Conservation (phyloP, 2,113 vertebrate genomes). For the Daboia siamensis region DNA sequence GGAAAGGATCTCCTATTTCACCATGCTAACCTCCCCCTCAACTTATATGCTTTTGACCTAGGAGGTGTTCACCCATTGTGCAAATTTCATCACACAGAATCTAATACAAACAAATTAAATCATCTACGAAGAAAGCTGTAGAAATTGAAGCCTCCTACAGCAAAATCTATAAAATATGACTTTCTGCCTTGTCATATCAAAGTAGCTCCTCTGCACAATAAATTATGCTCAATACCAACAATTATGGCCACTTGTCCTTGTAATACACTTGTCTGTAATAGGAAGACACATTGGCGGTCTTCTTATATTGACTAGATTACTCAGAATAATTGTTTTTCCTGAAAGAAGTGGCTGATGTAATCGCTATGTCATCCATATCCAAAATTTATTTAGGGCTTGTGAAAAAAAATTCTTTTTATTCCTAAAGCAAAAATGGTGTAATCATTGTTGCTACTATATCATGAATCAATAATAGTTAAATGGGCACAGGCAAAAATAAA, state of each 20-base stretch:
- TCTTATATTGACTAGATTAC: background rate
- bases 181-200: background rate
- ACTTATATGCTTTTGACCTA: background rate
- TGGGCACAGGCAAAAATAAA: background rate
- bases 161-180: background rate
- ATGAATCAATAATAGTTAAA: background rate
- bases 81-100: background rate
- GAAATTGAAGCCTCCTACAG: background rate
- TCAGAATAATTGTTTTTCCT: background rate
- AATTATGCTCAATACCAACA: background rate
- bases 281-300: background rate
- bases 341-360: background rate
- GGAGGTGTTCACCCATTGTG: background rate
- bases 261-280: background rate
- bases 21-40: background rate
- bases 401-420: background rate
- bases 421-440: background rate
- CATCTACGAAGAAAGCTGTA: background rate
- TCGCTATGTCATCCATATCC: background rate
- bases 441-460: background rate
- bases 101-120: background rate
- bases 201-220: background rate
- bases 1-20: background rate
- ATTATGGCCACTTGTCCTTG: background rate
- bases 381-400: background rate